These are phyloP conservation scores for Microhierax caerulescens DNA, from an alignment of 2,797 vertebrate genomes.

Conservation along the genomic window DNA sequence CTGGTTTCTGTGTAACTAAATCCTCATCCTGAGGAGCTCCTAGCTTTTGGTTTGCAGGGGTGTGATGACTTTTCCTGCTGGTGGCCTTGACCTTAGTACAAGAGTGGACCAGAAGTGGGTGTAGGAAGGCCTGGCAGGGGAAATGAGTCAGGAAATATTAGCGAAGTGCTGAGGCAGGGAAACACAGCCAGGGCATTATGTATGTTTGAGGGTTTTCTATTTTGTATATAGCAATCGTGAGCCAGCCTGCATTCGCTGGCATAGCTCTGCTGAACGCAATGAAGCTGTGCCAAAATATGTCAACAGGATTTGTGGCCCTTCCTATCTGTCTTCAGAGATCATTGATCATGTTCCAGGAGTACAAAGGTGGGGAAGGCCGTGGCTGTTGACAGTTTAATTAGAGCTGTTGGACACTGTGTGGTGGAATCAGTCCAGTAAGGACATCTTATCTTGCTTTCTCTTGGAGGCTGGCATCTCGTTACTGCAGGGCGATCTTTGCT, in stretches of 20 bases:
- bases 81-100: neutral
- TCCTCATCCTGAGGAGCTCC: neutral
- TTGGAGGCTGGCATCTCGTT: neutral
- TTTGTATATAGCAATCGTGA: accelerated
- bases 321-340: neutral
- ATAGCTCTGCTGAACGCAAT: neutral
- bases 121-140: neutral
- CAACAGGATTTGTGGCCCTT: neutral
- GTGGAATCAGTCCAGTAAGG: neutral
- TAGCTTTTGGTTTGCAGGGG: neutral
- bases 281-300: neutral
- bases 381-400: neutral
- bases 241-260: neutral
- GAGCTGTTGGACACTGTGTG: neutral
- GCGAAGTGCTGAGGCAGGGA: neutral
- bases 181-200: accelerated
- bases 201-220: neutral
- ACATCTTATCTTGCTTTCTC: neutral
- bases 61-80: conserved; percentile 8
- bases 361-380: neutral
- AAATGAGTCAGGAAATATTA: neutral
- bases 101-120: neutral
- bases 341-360: neutral
- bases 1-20: neutral
- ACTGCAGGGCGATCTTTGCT: neutral